Base-by-base conservation (phyloP, 2,113 vertebrate species). In the Poeciliopsis occidentalis region DNA sequence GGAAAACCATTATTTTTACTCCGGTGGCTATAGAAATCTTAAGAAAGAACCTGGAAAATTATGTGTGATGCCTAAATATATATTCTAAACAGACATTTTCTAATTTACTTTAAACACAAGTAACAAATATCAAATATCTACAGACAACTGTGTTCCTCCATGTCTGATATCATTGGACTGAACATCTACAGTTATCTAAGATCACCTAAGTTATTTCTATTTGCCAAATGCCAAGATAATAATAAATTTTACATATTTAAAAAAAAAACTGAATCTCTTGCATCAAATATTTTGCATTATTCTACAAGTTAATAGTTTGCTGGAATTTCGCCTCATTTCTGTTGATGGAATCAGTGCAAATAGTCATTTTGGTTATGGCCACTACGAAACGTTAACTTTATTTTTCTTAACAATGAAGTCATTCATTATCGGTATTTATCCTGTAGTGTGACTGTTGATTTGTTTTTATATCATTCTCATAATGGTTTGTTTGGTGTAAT, bases 1-100 rank as follows among this genome's bases (percentile, higher is more conserved):
- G 0, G 62, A 87, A 84, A 80, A 67, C 73, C 66, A 88, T 84
- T 84, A 86, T 65, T 69, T 82, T 78, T 80, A 74, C 87, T 79
- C 60, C 71, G 73, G 47, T 12, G 71, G 32, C 47, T 29, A 64
- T 31, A 73, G 27, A 76, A 73, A 83, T 82, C 17, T 61, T 39
- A 77, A 75, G 60, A 73, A 81, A 63, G 19, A 63, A 64, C n/a
- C 8, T 22, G 30, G 26, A 13, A 11, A 64, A 32, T 61, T 69
- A 8, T 44, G 70, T 67, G 34, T 12, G 31, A 4, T 34, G 22
- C 13, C 27, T 60, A 22, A 24, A 17, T n/a, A 32, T 31, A 57
- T n/a, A 24, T 12, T 57, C 3, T 30, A 17, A 30, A 44, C 13
- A 69, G 17, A 5, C 65, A 24, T 17, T 29, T 41, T 5, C 41